Evolutionary conservation across 2,888 invertebrate species (phyloP).

Genomic region (Drosophila subquinaria): DNA sequence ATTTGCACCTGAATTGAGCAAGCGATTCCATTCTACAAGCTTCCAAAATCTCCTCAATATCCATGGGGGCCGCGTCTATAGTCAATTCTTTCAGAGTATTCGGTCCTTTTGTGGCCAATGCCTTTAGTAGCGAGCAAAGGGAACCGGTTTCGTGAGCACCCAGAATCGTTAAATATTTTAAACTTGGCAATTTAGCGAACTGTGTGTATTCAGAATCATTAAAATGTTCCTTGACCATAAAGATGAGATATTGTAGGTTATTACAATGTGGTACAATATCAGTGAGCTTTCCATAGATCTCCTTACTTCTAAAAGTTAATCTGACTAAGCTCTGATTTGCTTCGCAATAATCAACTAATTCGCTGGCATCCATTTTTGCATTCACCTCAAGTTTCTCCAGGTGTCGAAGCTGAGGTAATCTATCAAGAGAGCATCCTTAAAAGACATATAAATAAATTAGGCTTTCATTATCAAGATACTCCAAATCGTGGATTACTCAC

Average conservation of each 20-base stretch:
- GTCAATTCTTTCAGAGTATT: background rate
- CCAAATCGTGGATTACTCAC: background rate
- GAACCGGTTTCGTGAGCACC: conserved; percentile 6
- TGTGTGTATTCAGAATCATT: background rate
- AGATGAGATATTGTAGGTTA: background rate
- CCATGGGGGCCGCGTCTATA: background rate
- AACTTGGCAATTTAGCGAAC: background rate
- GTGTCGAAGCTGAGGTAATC: background rate
- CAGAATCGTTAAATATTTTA: background rate
- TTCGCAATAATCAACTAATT: conserved; percentile 5
- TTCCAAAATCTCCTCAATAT: background rate
- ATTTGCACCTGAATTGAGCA: background rate
- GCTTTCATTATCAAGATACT: background rate
- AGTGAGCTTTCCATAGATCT: background rate
- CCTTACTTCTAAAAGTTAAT: background rate
- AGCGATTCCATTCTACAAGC: background rate
- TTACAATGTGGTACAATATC: conserved; percentile 9
- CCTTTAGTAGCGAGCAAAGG: background rate
- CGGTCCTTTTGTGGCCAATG: background rate
- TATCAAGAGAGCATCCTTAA: background rate
- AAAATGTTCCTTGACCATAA: background rate
- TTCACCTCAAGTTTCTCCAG: background rate
- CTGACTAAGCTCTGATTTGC: background rate
- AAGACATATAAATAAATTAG: background rate
- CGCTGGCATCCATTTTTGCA: background rate